Conservation (phyloP, 2,113 vertebrate species). For the Cryptoleucopteryx plumbea region DNA sequence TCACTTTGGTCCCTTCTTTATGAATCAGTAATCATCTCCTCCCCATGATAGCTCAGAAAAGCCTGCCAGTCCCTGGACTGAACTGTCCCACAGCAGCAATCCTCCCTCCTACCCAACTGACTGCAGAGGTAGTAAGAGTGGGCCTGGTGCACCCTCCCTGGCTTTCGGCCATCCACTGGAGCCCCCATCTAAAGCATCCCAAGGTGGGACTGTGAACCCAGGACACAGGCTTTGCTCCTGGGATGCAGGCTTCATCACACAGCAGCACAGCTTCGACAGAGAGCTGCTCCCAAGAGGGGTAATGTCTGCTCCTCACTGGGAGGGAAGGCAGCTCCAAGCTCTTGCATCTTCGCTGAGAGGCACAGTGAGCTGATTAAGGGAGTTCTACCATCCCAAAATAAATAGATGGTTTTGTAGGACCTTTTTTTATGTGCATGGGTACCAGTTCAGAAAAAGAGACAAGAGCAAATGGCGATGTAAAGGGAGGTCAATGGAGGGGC, state of each 20-base stretch:
- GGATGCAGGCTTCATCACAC: neutral
- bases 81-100: neutral
- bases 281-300: neutral
- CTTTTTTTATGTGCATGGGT: neutral
- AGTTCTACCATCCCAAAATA: neutral
- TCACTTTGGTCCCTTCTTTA: neutral
- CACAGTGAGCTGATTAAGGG: neutral
- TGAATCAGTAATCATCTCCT: neutral
- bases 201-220: neutral
- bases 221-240: neutral
- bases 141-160: neutral
- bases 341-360: neutral
- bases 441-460: neutral
- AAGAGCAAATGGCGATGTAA: neutral
- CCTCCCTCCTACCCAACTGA: neutral
- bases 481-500: neutral
- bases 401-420: neutral
- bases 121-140: neutral
- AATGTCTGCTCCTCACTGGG: neutral
- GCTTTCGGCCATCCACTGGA: neutral
- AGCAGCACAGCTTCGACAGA: neutral
- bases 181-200: neutral
- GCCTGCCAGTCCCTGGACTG: neutral
- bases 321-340: neutral
- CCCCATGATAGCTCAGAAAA: neutral